Percentiles rank a stretch among this genome's conserved stretches.
These are phyloP conservation scores for Oreortyx pictus DNA, from an alignment of 2,797 vertebrate genomes.

Conservation along the genomic window DNA sequence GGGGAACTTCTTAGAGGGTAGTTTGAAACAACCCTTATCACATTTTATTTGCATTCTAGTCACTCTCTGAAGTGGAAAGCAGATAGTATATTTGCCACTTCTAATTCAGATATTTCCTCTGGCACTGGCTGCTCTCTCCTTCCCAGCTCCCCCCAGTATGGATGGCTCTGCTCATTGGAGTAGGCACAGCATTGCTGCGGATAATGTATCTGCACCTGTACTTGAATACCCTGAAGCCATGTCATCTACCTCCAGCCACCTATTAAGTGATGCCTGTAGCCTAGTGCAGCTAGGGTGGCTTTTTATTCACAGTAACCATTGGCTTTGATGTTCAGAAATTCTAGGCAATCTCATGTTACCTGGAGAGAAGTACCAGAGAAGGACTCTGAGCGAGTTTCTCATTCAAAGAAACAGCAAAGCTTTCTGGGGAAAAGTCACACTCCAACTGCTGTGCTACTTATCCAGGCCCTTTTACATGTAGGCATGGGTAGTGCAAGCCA, in stretches of 20 bases:
- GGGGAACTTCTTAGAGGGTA: not conserved
- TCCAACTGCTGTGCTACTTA: not conserved
- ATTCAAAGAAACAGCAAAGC: not conserved
- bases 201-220: not conserved
- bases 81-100: constrained; percentile 50
- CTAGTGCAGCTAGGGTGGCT: accelerated
- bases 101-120: constrained; percentile 63
- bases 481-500: not conserved
- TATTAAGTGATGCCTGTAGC: not conserved
- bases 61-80: constrained; percentile 43
- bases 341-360: not conserved
- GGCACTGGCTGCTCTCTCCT: not conserved
- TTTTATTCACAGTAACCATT: not conserved
- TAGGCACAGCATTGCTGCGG: not conserved
- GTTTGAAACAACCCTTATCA: constrained; percentile 28
- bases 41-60: constrained; percentile 50
- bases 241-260: not conserved
- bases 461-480: not conserved
- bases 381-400: not conserved
- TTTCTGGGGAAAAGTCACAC: not conserved
- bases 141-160: not conserved
- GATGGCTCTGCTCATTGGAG: not conserved
- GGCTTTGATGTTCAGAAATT: not conserved
- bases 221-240: not conserved
- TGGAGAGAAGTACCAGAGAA: not conserved